Base-by-base conservation (phyloP, 1,140 invertebrate species). In the Ruditapes philippinarum region DNA sequence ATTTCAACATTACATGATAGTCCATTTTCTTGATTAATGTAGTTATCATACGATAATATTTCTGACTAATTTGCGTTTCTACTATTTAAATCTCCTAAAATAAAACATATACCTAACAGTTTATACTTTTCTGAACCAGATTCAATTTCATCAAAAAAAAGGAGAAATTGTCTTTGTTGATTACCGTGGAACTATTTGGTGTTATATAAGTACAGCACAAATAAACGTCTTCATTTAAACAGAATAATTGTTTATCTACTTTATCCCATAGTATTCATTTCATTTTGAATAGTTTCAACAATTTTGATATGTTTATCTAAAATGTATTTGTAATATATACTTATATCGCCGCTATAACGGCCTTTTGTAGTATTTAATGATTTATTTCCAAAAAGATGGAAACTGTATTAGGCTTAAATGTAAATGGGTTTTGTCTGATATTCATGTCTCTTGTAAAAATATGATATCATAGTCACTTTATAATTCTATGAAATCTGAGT, bases 71-170 rank as follows among this genome's bases (percentile, higher is more conserved):
- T 65, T 65, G 60, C 28, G 7, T n/a, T 65, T 65, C 60, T 28
- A 65, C 60, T 65, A 19, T 65, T 65, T 57, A 57, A 19, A 19
- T 57, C 54, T 9, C 54, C 54, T 4, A n/a, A n/a, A n/a, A 57
- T 3, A 49, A 79, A 79, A 3, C n/a, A 25, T 49, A 28, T 79
- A 12, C 49, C 76, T n/a, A 19, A 19, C 19, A 33, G 7, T 54
- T 79, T 17, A 83, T 83, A 83, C 45, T 68, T 65, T 68, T 83
- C 80, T 25, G 68, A 25, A 17, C 80, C 80, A n/a, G 38, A 33
- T 83, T 83, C 80, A 51, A 62, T 54, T 83, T 65, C n/a, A n/a
- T 83, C 38, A 28, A 68, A 83, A n/a, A n/a, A 42, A 83, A 68
- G 57, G 65, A 57, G 45, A 83, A 68, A 12, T 83, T 36, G 38